Base-by-base conservation (phyloP, 2,888 invertebrate species). In the Chloroclysta siterata region DNA sequence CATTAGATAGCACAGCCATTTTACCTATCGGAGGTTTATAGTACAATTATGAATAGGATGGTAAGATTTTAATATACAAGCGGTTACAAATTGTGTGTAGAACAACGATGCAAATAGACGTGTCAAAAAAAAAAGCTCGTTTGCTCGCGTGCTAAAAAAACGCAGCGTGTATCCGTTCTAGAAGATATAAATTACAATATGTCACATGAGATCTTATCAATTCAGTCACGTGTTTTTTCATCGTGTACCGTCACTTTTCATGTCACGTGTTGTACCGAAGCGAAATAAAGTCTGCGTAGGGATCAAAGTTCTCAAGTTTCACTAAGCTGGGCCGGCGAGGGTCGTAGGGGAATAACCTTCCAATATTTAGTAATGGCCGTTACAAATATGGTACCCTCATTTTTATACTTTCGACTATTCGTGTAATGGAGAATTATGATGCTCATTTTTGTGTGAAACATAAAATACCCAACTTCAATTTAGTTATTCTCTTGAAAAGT, bases 321-420 rank as follows among this genome's bases (percentile, higher is more conserved):
- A 72, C 74, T 86, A 87, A 88, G 84, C 83, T 79, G 76, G 75
- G 75, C 79, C 80, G 79, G 78, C 80, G 80, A 84, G 87, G 87
- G 85, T 84, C 82, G 79, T 72, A 70, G 70, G 17, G 78, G 73
- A 79, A 79, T 75, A 80, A 80, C 83, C 81, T 82, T 77, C 80
- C 73, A 82, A 81, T 82, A 81, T 81, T 84, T 79, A 79, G 80
- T 79, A 82, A 82, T 78, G 77, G 83, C 77, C 75, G 76, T 77
- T 78, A 81, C 80, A 81, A 83, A 83, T 82, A 81, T 77, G 72
- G 71, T 73, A 63, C 72, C 64, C 68, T 66, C 74, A 77, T 82
- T 82, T 79, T 79, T 80, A 79, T 81, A 76, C 72, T 72, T 72
- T 69, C 69, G 68, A 72, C 72, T 78, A 80, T 80, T 76, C 68